Percentiles rank a stretch among this genome's conserved stretches.
Conservation (phyloP, 2,113 vertebrate genomes). For the Boulengeromyrus knoepffleri region DNA sequence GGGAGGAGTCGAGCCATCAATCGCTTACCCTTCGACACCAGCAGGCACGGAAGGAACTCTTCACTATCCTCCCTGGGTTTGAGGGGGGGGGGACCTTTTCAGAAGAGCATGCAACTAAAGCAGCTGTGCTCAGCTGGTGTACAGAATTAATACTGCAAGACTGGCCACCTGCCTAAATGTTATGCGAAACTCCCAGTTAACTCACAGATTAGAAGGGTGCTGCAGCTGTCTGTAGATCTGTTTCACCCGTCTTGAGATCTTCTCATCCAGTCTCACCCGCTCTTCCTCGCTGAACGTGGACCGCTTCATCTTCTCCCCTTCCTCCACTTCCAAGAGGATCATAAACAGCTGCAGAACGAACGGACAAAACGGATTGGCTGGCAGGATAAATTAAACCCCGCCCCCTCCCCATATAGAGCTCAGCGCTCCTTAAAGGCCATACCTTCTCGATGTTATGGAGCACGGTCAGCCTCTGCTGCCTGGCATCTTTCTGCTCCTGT, state of each 20-base stretch:
- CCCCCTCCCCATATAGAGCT: background rate
- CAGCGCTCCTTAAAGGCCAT: background rate
- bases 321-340: conserved; percentile 76
- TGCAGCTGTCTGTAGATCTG: conserved; percentile 67
- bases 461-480: conserved; percentile 67
- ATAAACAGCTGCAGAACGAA: conserved; percentile 67
- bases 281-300: conserved; percentile 47
- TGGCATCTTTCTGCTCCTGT: conserved; percentile 62
- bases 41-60: conserved; percentile 78
- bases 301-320: conserved; percentile 56
- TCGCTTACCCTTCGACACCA: conserved; percentile 80
- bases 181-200: background rate
- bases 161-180: background rate
- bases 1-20: conserved; percentile 73
- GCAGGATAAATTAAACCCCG: background rate
- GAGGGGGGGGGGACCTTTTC: background rate
- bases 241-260: conserved; percentile 59
- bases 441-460: conserved; percentile 83
- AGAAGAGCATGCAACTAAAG: background rate
- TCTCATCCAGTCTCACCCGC: conserved; percentile 44
- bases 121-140: background rate
- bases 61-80: conserved; percentile 64
- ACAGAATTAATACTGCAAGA: background rate
- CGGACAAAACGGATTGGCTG: background rate
- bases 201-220: conserved; percentile 47